Conservation (phyloP, 2,888 invertebrate genomes). For the Phaedon cochleariae region DNA sequence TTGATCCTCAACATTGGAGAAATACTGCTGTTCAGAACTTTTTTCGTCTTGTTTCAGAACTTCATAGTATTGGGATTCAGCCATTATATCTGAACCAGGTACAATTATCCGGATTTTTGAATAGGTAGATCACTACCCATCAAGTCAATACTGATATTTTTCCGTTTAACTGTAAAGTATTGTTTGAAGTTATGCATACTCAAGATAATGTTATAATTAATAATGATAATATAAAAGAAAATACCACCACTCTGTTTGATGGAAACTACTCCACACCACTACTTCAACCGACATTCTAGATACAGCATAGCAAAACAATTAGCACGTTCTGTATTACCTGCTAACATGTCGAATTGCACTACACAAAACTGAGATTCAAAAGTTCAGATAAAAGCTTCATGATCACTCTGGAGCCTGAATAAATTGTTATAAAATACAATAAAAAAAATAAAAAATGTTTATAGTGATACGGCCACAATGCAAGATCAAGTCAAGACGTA, state of each 20-base stretch:
- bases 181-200: too few species aligned
- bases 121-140: background rate
- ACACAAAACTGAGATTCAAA: too few species aligned
- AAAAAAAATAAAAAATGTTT: too few species aligned
- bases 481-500: too few species aligned
- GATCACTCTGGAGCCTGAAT: too few species aligned
- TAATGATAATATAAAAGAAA: too few species aligned
- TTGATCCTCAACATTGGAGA: constrained; percentile 67
- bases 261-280: background rate
- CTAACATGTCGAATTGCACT: background rate
- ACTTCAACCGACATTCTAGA: too few species aligned
- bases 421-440: too few species aligned
- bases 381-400: too few species aligned
- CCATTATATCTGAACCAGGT: constrained; percentile 63
- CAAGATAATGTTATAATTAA: too few species aligned
- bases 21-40: constrained; percentile 69
- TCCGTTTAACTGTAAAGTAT: background rate
- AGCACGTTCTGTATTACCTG: background rate
- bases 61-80: constrained; percentile 70
- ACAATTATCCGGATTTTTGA: background rate
- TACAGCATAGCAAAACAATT: too few species aligned
- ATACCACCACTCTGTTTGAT: background rate
- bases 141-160: background rate
- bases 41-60: constrained; percentile 68
- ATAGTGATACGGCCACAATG: too few species aligned